These are phyloP conservation scores for Sturmia bella DNA, from an alignment of 2,888 invertebrate genomes.

Conservation along the genomic window DNA sequence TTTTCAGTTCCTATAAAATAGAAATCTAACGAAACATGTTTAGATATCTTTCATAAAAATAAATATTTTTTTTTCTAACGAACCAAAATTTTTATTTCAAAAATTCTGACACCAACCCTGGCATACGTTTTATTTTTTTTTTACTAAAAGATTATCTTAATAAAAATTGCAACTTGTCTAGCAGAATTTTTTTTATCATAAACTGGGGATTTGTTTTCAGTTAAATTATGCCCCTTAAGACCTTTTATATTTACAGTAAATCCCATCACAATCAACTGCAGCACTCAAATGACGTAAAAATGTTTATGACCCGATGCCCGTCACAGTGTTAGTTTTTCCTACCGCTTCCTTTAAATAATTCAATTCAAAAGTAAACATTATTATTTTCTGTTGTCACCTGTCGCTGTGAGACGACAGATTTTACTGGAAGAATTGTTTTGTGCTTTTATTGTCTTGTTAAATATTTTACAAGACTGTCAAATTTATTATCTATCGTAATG, in stretches of 20 bases:
- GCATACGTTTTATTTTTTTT: too few species aligned
- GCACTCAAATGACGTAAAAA: slow-evolving; percentile 36
- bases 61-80: too few species aligned
- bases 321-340: slow-evolving; percentile 26
- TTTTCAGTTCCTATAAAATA: too few species aligned
- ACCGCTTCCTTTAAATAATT: slow-evolving; percentile 14
- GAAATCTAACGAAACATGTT: too few species aligned
- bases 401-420: slow-evolving; percentile 27
- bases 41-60: too few species aligned
- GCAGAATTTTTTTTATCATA: too few species aligned
- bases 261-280: background rate
- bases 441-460: background rate
- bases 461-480: slow-evolving; percentile 42
- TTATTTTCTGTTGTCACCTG: slow-evolving; percentile 31
- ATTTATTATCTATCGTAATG: slow-evolving; percentile 39
- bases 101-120: too few species aligned
- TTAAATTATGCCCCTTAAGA: background rate
- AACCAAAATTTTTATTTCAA: too few species aligned
- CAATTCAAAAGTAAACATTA: slow-evolving; percentile 18
- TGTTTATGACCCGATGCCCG: background rate
- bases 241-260: background rate
- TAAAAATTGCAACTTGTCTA: too few species aligned
- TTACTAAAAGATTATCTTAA: too few species aligned
- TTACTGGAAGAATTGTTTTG: slow-evolving; percentile 6
- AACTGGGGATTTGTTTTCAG: too few species aligned